phyloP scores from a whole-genome alignment of 1,140 invertebrate genomes.

The Hestina assimilis region DNA sequence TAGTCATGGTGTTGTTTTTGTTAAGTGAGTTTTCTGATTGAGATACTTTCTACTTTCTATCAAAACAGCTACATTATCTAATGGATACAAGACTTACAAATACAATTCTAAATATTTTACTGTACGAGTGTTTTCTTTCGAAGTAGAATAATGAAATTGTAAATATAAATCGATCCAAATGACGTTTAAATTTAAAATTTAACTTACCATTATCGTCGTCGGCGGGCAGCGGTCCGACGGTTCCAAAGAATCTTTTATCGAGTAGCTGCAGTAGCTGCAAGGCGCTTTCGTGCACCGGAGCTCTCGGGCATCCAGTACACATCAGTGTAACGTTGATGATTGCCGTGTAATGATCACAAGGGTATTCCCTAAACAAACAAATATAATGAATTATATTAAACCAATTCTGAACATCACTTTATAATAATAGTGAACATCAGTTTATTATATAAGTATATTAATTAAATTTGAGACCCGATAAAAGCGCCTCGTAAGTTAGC shows the following conservation, averaged over 20 bases:
- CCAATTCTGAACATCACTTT: background rate
- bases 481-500: too few species aligned
- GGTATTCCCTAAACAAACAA: constrained; percentile 89
- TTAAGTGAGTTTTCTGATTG: too few species aligned
- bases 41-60: too few species aligned
- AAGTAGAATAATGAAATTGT: too few species aligned
- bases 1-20: too few species aligned
- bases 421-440: background rate
- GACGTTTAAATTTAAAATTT: background rate
- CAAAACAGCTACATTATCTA: too few species aligned
- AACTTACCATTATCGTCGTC: constrained; percentile 83
- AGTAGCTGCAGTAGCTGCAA: constrained; percentile 95
- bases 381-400: background rate
- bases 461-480: too few species aligned
- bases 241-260: constrained; percentile 96
- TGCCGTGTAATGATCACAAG: constrained; percentile 98
- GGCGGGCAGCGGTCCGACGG: constrained; percentile 83
- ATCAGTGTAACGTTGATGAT: constrained; percentile 98
- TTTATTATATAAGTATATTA: background rate
- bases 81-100: too few species aligned
- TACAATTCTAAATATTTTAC: too few species aligned
- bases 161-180: background rate
- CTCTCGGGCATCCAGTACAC: constrained; percentile 95
- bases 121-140: too few species aligned
- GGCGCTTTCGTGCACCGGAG: constrained; percentile 94